Evolutionary conservation across 2,888 invertebrate genomes (phyloP).

Genomic region (Lasioglossum marginatum): DNA sequence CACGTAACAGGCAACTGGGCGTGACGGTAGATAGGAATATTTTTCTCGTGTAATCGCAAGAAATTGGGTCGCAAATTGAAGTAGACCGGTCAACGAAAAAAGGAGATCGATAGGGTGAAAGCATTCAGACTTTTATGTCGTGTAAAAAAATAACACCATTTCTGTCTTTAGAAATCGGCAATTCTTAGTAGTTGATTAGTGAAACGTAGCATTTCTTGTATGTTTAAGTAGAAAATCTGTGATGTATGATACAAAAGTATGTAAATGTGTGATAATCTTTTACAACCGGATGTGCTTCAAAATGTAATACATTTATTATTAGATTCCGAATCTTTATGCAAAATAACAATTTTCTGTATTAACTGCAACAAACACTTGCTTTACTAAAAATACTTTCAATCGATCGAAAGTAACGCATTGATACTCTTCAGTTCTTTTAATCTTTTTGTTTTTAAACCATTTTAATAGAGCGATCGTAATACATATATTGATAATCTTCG

Average conservation of each 20-base stretch:
- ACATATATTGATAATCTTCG: too few relatives aligned
- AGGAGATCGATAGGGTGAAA: background rate
- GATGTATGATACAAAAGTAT: background rate
- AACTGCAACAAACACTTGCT: background rate
- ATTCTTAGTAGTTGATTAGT: background rate
- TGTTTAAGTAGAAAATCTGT: background rate
- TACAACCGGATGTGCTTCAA: background rate
- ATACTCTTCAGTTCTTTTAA: too few relatives aligned
- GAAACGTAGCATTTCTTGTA: background rate
- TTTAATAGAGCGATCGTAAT: too few relatives aligned
- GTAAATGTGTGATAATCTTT: background rate
- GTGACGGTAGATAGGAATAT: background rate
- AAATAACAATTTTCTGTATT: background rate
- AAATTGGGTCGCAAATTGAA: constrained; percentile 11
- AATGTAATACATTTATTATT: background rate
- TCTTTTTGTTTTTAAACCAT: too few relatives aligned
- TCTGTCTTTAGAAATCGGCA: background rate
- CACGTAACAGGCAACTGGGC: background rate
- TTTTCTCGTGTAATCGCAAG: constrained; percentile 3
- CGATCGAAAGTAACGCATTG: too few relatives aligned
- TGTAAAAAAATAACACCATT: constrained; percentile 1
- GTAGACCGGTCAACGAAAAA: background rate
- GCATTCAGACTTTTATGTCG: background rate
- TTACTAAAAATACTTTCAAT: too few relatives aligned
- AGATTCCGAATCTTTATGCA: background rate